Conservation (phyloP, 1,140 invertebrate genomes). For the Panagrolaimus sp. region DNA sequence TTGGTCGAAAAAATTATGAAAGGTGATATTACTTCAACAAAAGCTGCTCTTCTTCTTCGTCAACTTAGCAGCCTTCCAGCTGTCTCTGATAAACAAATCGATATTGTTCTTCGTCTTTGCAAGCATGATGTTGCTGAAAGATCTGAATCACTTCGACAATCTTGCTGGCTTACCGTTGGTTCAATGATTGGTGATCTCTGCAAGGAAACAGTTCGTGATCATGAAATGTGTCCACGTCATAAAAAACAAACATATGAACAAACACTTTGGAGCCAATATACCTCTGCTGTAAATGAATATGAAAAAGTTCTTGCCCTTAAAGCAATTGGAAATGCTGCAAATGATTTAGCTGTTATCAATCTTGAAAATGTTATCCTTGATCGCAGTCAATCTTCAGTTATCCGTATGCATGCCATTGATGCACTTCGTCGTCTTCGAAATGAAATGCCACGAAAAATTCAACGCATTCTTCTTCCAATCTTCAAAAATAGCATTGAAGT, state of each 20-base stretch:
- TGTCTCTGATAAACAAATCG: constrained; percentile 38
- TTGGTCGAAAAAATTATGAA: constrained; percentile 41
- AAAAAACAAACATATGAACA: constrained; percentile 44
- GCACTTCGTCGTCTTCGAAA: constrained; percentile 41
- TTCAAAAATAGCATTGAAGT: constrained; percentile 47
- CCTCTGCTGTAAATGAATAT: constrained; percentile 27
- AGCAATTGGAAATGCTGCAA: constrained; percentile 46
- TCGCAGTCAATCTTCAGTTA: constrained; percentile 15
- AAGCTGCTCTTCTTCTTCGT: constrained; percentile 33
- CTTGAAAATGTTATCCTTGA: constrained; percentile 48
- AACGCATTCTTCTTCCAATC: constrained; percentile 45
- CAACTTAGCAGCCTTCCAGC: constrained; percentile 31
- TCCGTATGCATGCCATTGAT: constrained; percentile 39
- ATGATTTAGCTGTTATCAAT: constrained; percentile 39
- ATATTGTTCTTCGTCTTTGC: constrained; percentile 39
- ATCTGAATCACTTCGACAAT: constrained; percentile 33
- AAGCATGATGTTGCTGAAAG: constrained; percentile 28
- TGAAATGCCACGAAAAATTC: constrained; percentile 45
- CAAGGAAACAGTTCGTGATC: constrained; percentile 23
- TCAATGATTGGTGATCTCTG: constrained; percentile 46
- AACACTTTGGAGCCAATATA: constrained; percentile 33
- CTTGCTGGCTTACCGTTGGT: constrained; percentile 49
- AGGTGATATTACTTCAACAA: constrained; percentile 30
- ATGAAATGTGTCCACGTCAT: constrained; percentile 34
- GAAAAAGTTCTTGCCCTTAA: constrained; percentile 52